Evolutionary conservation across 2,888 invertebrate genomes (phyloP), one percentile per base, ranked within the genome.

Genomic region (Chromoteleia sp.): DNA sequence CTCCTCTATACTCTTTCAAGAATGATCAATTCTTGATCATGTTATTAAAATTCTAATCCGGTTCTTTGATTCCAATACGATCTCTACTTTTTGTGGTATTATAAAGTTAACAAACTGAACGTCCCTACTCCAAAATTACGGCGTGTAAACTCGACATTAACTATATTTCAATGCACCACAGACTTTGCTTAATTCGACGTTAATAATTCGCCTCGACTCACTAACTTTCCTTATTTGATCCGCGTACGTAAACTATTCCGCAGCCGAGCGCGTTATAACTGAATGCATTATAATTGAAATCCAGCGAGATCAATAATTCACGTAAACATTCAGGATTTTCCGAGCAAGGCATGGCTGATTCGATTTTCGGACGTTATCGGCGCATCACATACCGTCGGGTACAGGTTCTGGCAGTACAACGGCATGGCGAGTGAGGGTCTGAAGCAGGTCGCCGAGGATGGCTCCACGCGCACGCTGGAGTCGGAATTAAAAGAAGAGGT

Each of bases 291-390:
- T 48, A 48, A 48, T 48, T 7, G 1, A 8, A 33, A 33, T 33
- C 10, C 33, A 10, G 6, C 33, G 1, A 19, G 30, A 30, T 67
- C 17, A 67, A 43, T 30, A 41, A 67, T 67, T 21, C 0, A 15
- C 10, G 0, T 39, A 14, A 52, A 65, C 12, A 41, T 65, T 59
- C 61, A 91, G 91, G 96, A 99, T 92, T 99, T 97, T 92, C 99
- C 99, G 0, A 94, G 94, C 88, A 96, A 97, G 41, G 93, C 96
- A 82, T 98, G 97, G 96, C 92, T 98, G 81, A 97, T 98, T 0
- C 98, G 99, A 92, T 99, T 99, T 93, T 98, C 98, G 0, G 99
- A 99, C 92, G 95, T 99, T 10, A 97, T 99, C 87, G 98, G 98
- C 0, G 98, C 98, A 21, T 96, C 98, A 0, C 99, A 99, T 89